A percentile compares a stretch with the other conserved stretches of the same genome.
Evolutionary conservation across 2,113 vertebrate species (phyloP).

Genomic region (Centrocercus urophasianus): DNA sequence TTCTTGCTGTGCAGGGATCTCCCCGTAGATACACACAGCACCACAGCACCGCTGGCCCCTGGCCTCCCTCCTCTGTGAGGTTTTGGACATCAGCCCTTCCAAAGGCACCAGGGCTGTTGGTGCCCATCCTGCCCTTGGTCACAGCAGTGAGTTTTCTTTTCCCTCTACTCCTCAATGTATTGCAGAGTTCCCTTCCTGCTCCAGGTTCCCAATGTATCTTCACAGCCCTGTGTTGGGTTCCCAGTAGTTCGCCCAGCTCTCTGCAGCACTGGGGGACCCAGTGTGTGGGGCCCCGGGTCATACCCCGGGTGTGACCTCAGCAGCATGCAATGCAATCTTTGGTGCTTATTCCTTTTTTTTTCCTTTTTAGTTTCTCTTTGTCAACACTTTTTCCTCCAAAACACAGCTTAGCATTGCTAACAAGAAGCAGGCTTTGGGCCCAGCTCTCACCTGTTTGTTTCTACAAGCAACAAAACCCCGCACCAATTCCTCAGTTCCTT

Average conservation of each 20-base stretch:
- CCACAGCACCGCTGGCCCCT: neutral
- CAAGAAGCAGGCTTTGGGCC: neutral
- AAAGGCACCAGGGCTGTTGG: no score
- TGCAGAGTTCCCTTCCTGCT: no score
- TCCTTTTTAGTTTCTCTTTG: neutral
- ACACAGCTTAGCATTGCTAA: accelerated
- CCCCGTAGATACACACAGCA: accelerated
- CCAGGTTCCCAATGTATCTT: neutral
- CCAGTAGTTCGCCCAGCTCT: no score
- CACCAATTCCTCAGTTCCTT: neutral
- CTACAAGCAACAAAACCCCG: accelerated
- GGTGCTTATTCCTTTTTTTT: no score
- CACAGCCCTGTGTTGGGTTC: neutral
- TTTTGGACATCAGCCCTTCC: neutral
- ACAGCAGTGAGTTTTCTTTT: no score
- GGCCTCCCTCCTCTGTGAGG: neutral
- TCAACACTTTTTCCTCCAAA: neutral
- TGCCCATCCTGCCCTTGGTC: neutral
- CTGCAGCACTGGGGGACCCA: no score
- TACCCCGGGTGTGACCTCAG: no score
- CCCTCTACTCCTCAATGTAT: neutral
- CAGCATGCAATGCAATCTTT: neutral
- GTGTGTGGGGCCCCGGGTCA: neutral
- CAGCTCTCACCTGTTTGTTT: neutral
- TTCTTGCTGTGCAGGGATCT: neutral